Conservation (phyloP, 2,797 vertebrate genomes). For the Parotocinclus haroldoi region DNA sequence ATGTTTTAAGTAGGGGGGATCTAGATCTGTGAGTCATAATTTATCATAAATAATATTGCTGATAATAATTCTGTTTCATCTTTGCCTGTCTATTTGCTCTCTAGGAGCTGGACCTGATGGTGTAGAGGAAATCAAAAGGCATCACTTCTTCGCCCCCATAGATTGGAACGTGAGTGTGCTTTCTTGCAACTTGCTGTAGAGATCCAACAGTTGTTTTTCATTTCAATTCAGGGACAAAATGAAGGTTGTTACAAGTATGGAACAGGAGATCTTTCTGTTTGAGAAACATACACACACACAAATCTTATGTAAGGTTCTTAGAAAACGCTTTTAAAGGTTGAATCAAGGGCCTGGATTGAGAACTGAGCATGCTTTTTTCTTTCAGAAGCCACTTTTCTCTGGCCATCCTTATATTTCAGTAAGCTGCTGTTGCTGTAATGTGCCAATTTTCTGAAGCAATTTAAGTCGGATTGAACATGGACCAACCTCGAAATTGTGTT, state of each 20-base stretch:
- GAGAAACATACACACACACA: background rate
- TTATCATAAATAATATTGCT: too few species aligned
- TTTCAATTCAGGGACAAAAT: background rate
- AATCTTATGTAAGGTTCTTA: conserved; percentile 1
- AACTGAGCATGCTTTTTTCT: too few species aligned
- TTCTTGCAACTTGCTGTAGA: conserved; percentile 1
- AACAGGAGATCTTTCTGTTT: background rate
- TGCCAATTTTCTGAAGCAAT: too few species aligned
- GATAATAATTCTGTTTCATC: background rate
- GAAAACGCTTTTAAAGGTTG: background rate
- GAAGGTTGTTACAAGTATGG: background rate
- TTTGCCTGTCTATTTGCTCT: conserved; percentile 33
- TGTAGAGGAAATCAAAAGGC: conserved; percentile 80
- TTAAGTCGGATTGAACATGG: too few species aligned
- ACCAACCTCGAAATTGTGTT: too few species aligned
- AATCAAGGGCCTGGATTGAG: background rate
- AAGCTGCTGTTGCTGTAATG: too few species aligned
- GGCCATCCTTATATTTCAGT: too few species aligned
- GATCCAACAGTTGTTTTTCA: background rate
- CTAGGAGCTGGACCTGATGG: conserved; percentile 79
- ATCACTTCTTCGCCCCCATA: conserved; percentile 76
- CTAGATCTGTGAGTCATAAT: too few species aligned
- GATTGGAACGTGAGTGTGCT: conserved; percentile 76
- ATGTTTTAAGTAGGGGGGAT: too few species aligned
- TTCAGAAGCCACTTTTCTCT: too few species aligned